Base-by-base conservation (phyloP, 2,797 vertebrate species). In the Hipposideros larvatus region DNA sequence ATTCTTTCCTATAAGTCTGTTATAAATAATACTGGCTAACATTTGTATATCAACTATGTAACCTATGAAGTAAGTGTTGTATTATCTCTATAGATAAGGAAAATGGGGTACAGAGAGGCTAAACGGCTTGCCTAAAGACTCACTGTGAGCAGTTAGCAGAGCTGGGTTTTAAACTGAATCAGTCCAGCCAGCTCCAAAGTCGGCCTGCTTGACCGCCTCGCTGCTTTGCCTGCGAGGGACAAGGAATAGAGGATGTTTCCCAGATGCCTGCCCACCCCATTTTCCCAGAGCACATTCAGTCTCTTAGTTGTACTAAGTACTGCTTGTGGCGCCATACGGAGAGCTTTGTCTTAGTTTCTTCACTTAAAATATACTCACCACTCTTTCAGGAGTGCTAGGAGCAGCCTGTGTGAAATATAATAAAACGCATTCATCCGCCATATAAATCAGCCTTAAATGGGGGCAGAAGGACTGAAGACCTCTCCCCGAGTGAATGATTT, bases 401-500 rank as follows among this genome's bases (percentile, higher is more conserved):
- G 22, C 89, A 87, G 91, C 97, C 79, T 73, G 87, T 91, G 94
- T 97, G 95, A 96, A 97, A 96, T 97, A 92, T 97, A 97, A 98
- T 97, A 97, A 98, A 98, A 98, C 89, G 61, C 91, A 92, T 96
- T 98, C 61, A 87, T 91, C 90, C 9, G 28, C 94, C 97, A 87
- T 97, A 97, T 79, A 98, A 97, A 98, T 97, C 95, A 97, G 89
- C 83, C 95, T 97, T 97, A 98, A 98, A 92, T 73, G 95, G 96
- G 96, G 96, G 94, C 85, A 97, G 94, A 96, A 98, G 96, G 95
- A 98, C 95, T 98, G 98, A 98, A 98, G 98, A 97, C 94, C 98
- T 98, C 96, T 96, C 92, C 95, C 95, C 16, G 91, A 96, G 97
- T 98, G 98, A 99, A 98, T 98, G 98, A 98, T 98, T 98, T 97